phyloP scores from a whole-genome alignment of 2,113 vertebrate genomes.

The Cololabis saira region DNA sequence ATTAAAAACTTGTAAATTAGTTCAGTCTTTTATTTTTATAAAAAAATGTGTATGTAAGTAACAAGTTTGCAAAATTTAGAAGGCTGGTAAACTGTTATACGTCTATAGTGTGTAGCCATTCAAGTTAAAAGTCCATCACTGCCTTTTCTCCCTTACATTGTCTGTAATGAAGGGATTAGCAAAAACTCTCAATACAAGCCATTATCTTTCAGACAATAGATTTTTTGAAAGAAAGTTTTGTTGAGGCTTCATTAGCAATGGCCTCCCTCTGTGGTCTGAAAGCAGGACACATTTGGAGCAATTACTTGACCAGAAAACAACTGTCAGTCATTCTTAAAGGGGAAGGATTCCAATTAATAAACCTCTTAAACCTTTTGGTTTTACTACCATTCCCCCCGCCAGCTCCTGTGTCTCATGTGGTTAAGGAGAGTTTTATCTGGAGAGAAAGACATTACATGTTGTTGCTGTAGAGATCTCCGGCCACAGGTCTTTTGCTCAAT shows the following conservation, averaged over 20 bases:
- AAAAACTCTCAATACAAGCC: conserved; percentile 83
- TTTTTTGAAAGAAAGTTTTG: conserved; percentile 89
- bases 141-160: conserved; percentile 69
- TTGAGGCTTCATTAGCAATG: conserved; percentile 84
- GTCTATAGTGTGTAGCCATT: conserved; percentile 38
- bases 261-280: conserved; percentile 84
- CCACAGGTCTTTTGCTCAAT: conserved; percentile 61
- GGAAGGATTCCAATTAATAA: conserved; percentile 92
- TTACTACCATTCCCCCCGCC: conserved; percentile 80
- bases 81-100: not conserved
- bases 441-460: conserved; percentile 67
- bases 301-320: conserved; percentile 92
- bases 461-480: conserved; percentile 48
- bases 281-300: conserved; percentile 90
- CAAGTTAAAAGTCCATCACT: conserved; percentile 67
- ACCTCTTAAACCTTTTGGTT: conserved; percentile 87
- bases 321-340: conserved; percentile 96
- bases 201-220: conserved; percentile 91
- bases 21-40: conserved; percentile 3
- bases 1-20: too few relatives aligned
- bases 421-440: conserved; percentile 63
- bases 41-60: not conserved
- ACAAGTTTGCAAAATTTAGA: conserved; percentile 18
- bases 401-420: conserved; percentile 62
- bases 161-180: conserved; percentile 88